Evolutionary conservation across 2,797 vertebrate genomes (phyloP), one percentile per base, ranked within the genome.

Genomic region (Scolopax bukidnonensis): DNA sequence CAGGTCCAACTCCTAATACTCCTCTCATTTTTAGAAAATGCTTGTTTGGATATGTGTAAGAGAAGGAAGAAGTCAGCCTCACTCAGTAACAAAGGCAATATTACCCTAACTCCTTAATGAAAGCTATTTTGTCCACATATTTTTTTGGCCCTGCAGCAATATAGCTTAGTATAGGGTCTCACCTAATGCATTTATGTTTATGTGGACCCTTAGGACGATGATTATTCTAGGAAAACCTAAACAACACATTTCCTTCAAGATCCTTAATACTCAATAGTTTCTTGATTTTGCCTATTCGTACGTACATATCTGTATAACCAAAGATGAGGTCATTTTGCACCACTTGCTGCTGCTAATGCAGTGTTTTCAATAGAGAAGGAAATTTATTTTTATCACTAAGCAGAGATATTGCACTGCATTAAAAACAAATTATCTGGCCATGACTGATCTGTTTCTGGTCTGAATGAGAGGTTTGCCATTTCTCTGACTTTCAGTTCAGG

Each of bases 91-190:
- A 79, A 78, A 79, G 43, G 23, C 17, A 30, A 4, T 43, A 24
- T 30, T 69, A 53, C 15, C 14, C 2, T 40, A 65, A 81, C 3
- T 53, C 43, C 51, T 64, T 23, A 68, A 76, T 7, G 11, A 86
- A 69, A 2, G 2, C 0, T 36, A 16, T 43, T 64, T 75, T 51
- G 5, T 45, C 32, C 15, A 84, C 14, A 10, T 1, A 2, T 40
- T 69, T 68, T 75, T 69, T 32, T 71, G 20, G 8, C 7, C 4
- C 19, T 76, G 43, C 13, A 87, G 63, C 17, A 70, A n/a, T 38
- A 41, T 23, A 75, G 10, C 2, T 80, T 65, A 78, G 15, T 59
- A 74, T 19, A 79, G 19, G 11, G 24, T 86, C 10, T 77, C 2
- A 1, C 9, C 3, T 74, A 65, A 83, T 0, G 0, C 3, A 32